Evolutionary conservation across 2,888 invertebrate genomes (phyloP).

Genomic region (Plemyria rubiginata): DNA sequence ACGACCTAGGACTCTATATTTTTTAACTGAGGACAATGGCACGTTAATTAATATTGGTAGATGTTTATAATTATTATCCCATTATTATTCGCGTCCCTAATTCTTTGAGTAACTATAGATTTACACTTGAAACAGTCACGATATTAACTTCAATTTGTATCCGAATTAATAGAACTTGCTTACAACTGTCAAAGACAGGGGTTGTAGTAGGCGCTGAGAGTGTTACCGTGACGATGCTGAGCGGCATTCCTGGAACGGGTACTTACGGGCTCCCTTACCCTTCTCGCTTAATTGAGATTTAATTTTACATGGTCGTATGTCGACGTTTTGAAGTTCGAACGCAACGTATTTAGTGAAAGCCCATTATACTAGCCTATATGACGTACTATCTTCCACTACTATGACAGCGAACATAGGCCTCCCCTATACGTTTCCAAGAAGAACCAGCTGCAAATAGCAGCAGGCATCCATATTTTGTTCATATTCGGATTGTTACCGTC

Average conservation of each 20-base stretch:
- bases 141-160: constrained; percentile 10
- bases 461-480: background rate
- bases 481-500: background rate
- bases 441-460: too few species aligned
- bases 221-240: constrained; percentile 17
- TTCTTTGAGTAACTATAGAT: background rate
- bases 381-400: too few species aligned
- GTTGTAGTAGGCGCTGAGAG: constrained; percentile 19
- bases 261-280: background rate
- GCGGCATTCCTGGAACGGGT: background rate
- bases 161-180: constrained; percentile 7
- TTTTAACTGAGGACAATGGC: too few species aligned
- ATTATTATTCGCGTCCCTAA: background rate
- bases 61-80: background rate
- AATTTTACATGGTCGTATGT: background rate
- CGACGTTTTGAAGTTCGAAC: background rate
- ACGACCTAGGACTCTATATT: too few species aligned
- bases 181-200: background rate
- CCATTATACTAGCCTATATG: too few species aligned
- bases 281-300: background rate
- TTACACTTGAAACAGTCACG: constrained; percentile 1
- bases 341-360: background rate
- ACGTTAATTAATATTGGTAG: too few species aligned
- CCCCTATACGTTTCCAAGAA: too few species aligned
- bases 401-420: too few species aligned